Conservation (phyloP, 2,797 vertebrate genomes). For the Tamandua tetradactyla region DNA sequence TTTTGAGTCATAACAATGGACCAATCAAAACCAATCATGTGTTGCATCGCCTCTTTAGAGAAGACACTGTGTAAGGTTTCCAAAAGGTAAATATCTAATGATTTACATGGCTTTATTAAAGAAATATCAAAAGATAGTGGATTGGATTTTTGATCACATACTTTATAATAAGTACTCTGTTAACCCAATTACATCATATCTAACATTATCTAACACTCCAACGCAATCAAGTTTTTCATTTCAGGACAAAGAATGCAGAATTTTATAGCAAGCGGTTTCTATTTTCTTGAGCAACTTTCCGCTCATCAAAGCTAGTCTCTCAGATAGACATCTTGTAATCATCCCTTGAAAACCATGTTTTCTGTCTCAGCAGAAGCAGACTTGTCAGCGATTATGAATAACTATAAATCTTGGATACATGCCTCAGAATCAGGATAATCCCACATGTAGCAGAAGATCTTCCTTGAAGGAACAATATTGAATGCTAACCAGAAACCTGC, state of each 20-base stretch:
- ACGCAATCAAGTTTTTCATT: not conserved
- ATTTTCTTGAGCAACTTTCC: conserved; percentile 1
- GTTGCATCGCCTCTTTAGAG: not conserved
- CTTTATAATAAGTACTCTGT: not conserved
- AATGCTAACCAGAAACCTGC: not conserved
- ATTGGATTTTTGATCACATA: not conserved
- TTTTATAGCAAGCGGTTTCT: not conserved
- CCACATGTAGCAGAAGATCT: not conserved
- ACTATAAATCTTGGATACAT: not conserved
- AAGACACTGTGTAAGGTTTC: not conserved
- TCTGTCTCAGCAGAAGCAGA: not conserved
- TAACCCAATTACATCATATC: not conserved
- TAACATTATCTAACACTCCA: not conserved
- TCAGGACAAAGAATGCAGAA: not conserved
- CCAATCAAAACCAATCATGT: not conserved
- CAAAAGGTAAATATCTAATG: conserved; percentile 3
- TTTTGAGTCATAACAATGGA: not conserved
- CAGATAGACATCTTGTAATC: not conserved
- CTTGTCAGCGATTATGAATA: not conserved
- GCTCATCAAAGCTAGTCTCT: not conserved
- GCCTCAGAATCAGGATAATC: not conserved
- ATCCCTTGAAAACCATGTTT: not conserved
- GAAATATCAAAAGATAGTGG: not conserved
- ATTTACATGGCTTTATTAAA: not conserved
- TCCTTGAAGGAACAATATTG: not conserved